Evolutionary conservation across 2,888 invertebrate genomes (phyloP).

Genomic region (Holacanthella duospinosa): DNA sequence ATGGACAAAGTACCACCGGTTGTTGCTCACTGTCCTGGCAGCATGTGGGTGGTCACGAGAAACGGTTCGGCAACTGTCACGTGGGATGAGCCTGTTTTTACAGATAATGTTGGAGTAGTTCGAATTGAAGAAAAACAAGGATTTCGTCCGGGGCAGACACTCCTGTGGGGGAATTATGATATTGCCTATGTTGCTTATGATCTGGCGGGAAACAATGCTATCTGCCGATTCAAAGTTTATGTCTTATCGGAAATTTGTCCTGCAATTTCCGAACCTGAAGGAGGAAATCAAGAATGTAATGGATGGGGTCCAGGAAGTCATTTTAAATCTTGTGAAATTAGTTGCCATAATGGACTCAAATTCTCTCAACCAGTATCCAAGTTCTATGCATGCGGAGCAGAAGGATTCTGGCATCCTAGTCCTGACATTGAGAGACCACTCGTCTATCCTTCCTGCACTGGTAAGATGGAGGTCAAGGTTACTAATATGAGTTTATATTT

Average conservation of each 20-base stretch:
- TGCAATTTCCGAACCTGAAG: conserved; percentile 73
- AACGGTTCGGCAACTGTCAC: conserved; percentile 80
- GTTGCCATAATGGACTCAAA: conserved; percentile 67
- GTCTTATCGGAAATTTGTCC: conserved; percentile 88
- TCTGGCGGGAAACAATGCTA: conserved; percentile 80
- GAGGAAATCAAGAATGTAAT: conserved; percentile 61
- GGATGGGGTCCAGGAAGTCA: conserved; percentile 44
- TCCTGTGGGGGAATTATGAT: conserved; percentile 83
- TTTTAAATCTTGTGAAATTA: conserved; percentile 83
- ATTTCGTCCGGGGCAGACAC: conserved; percentile 73
- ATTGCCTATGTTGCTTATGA: conserved; percentile 90
- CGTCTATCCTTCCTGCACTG: conserved; percentile 83
- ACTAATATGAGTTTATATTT: not conserved
- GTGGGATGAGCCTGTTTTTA: conserved; percentile 86
- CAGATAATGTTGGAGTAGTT: conserved; percentile 73
- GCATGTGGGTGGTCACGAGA: conserved; percentile 84
- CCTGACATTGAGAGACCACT: conserved; percentile 64
- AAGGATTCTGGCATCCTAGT: conserved; percentile 94
- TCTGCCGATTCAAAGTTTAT: conserved; percentile 82
- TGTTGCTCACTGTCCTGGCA: conserved; percentile 83
- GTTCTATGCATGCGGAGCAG: conserved; percentile 95
- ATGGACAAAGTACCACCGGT: conserved; percentile 76
- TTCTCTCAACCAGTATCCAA: conserved; percentile 91
- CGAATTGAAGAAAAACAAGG: conserved; percentile 73
- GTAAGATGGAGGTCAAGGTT: too few species aligned